Conservation (phyloP, 2,113 vertebrate genomes). For the Macrotis lagotis region DNA sequence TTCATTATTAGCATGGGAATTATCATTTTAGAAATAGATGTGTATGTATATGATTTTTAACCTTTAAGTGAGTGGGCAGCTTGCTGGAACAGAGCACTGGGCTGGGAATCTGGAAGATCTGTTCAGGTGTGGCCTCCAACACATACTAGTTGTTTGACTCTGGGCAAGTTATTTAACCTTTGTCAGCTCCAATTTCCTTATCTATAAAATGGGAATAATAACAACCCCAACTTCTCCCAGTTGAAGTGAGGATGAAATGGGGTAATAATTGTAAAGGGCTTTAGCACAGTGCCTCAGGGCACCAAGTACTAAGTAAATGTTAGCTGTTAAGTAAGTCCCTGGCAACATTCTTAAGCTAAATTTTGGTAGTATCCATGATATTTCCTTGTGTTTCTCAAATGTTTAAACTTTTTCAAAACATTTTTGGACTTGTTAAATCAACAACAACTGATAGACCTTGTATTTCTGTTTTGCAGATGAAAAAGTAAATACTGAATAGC, state of each 20-base stretch:
- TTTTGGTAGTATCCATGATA: neutral
- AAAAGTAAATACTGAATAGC: neutral
- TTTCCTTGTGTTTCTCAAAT: neutral
- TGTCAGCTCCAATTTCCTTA: neutral
- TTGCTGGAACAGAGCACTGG: neutral
- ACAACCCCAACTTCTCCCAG: neutral
- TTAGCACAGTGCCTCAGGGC: neutral
- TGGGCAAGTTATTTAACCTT: neutral
- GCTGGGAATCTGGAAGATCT: neutral
- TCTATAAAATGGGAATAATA: neutral
- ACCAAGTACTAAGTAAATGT: neutral
- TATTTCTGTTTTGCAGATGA: slow-evolving; percentile 4
- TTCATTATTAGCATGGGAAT: neutral
- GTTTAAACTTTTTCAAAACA: neutral
- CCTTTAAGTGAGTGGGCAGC: neutral
- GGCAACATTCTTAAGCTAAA: neutral
- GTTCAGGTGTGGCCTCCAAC: neutral
- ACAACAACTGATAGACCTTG: neutral
- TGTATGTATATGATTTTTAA: neutral
- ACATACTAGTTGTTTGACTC: neutral
- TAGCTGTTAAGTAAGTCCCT: neutral
- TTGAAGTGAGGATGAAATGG: neutral
- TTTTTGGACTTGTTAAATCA: slow-evolving; percentile 4
- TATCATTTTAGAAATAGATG: neutral
- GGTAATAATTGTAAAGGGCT: neutral